Evolutionary conservation across 2,797 vertebrate genomes (phyloP).

Genomic region (Xenops minutus): DNA sequence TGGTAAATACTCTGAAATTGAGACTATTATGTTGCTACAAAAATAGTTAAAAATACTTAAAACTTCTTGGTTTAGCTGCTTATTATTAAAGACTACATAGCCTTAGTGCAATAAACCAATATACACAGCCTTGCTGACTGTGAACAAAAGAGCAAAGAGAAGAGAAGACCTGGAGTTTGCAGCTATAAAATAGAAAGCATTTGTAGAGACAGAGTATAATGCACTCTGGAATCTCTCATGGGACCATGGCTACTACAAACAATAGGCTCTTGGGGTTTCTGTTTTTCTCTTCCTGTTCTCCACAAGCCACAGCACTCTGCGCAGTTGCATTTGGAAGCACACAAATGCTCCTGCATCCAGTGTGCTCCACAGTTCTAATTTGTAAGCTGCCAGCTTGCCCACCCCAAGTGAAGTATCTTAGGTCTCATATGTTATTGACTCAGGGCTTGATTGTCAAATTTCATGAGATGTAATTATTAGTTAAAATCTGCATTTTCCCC

Average conservation of each 20-base stretch:
- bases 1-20: neutral
- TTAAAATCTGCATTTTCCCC: neutral
- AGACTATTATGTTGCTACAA: neutral
- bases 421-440: neutral
- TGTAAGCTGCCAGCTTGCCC: neutral
- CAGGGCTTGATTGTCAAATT: neutral
- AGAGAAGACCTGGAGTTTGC: fast-evolving
- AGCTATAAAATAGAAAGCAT: neutral
- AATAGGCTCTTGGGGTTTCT: neutral
- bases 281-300: neutral
- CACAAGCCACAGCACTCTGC: neutral
- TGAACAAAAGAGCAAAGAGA: neutral
- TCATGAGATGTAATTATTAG: neutral
- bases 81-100: neutral
- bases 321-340: neutral
- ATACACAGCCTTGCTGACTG: neutral
- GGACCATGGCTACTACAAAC: fast-evolving
- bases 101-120: neutral
- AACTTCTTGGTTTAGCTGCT: neutral
- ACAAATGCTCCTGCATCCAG: neutral
- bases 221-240: neutral
- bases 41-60: neutral
- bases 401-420: neutral
- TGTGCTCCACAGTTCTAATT: neutral
- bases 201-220: neutral